These are phyloP conservation scores for Homalodisca vitripennis DNA, from an alignment of 1,140 invertebrate genomes.

Conservation along the genomic window DNA sequence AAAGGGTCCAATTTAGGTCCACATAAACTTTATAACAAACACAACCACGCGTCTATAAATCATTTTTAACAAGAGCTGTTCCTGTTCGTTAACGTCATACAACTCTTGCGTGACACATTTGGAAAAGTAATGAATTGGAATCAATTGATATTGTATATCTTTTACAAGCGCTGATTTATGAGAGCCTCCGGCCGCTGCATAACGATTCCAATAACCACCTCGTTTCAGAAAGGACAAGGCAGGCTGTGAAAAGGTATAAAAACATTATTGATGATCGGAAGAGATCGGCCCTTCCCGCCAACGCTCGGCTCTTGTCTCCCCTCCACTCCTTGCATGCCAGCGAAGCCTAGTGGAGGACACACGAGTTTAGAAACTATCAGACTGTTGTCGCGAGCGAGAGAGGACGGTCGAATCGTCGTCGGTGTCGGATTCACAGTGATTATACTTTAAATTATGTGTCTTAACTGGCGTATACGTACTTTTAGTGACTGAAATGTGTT, in stretches of 20 bases:
- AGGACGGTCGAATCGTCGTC: slow-evolving; percentile 15
- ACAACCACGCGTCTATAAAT: slow-evolving; percentile 7
- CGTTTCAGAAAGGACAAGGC: neutral
- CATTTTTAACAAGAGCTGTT: slow-evolving; percentile 21
- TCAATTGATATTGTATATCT: slow-evolving; percentile 18
- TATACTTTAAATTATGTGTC: slow-evolving; percentile 22
- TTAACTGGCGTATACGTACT: slow-evolving; percentile 19
- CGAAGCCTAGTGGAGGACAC: neutral
- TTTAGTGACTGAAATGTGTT: slow-evolving; percentile 16
- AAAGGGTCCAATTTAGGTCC: too few species aligned
- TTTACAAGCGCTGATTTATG: slow-evolving; percentile 21
- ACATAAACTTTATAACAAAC: too few species aligned
- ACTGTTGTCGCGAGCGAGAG: neutral
- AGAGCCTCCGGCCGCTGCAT: neutral
- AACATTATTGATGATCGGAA: slow-evolving; percentile 13
- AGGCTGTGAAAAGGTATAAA: slow-evolving; percentile 20
- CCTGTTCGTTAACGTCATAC: slow-evolving; percentile 9
- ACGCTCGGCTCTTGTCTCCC: neutral
- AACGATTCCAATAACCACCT: slow-evolving; percentile 8
- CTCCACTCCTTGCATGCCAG: neutral
- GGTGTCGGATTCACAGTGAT: neutral
- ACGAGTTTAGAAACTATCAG: neutral
- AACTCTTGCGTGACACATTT: slow-evolving; percentile 19
- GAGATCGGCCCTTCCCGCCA: neutral
- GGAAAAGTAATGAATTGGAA: slow-evolving; percentile 17